Evolutionary conservation across 2,113 vertebrate species (phyloP), one percentile per base, ranked within the genome.

Genomic region (Cyprinodon brontotheroides): DNA sequence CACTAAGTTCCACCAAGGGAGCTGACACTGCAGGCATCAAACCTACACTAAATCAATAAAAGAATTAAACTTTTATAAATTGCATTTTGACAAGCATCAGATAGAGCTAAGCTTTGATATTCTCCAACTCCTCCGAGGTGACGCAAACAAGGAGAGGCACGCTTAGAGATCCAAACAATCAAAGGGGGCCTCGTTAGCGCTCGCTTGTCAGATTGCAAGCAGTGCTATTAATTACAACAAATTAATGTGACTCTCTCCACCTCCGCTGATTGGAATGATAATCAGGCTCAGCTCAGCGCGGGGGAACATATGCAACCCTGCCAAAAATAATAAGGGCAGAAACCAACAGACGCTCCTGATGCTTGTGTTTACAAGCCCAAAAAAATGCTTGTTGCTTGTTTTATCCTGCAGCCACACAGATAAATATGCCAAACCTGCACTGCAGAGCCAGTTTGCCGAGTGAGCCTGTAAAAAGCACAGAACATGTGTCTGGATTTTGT

Each of bases 41-140:
- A 97, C 96, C 96, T 96, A 96, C 97, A 96, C 96, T 97, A 97
- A 98, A 99, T 99, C 98, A 99, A 99, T 98, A 99, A 98, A 97
- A 97, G 95, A 99, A 98, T 99, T 98, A 97, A 98, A 98, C 97
- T 98, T 99, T 99, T 96, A 97, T 98, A 96, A 98, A 98, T 96
- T 95, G 96, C 96, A 96, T 98, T 97, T 97, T 98, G 97, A 98
- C 96, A 97, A 97, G 96, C 95, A 97, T 98, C 96, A 96, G 96
- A 97, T 96, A 96, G 95, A 94, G 94, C 95, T 94, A 95, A 94
- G 96, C 97, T 99, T 98, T 99, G 97, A 99, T 99, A 97, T 96
- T 93, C 94, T 29, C 91, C 92, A 97, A 97, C 96, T 96, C 96
- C 97, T 98, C 93, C 85, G 96, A 97, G 96, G 96, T 97, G 96